Evolutionary conservation across 2,797 vertebrate genomes (phyloP), one percentile per base, ranked within the genome.

Genomic region (Paratrypauchen microcephalus): DNA sequence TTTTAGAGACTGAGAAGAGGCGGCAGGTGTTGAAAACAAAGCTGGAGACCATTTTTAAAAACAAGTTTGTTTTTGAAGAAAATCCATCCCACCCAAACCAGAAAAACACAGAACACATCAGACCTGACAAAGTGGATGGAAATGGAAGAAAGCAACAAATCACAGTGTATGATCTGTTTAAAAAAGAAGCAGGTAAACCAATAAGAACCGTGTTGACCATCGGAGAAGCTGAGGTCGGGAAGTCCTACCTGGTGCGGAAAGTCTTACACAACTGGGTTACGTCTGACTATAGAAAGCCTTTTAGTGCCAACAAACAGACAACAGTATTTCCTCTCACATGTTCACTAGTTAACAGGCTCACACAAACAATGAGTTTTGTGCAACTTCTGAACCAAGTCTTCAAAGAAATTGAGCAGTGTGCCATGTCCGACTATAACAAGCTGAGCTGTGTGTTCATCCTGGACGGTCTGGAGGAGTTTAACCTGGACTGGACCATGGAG

Each of bases 101-200:
- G 23, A 47, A 7, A 66, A 63, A 9, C 54, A 82, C 69, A 26
- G 78, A 88, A 39, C 86, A 84, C 41, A 64, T 87, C 26, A 66
- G 28, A 77, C 16, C 48, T 30, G 2, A 54, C 1, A 4, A 13
- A 19, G 24, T 0, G 45, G 13, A 73, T 4, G 23, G 0, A 32
- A 59, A 19, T 0, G n/a, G 50, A 12, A 36, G 39, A 47, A 36
- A 65, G 13, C 58, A 56, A 39, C 55, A 36, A 1, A 1, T 5
- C 0, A 0, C 47, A 24, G 1, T 39, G 4, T 64, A 60, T 56
- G 75, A 80, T 0, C 75, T 88, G 19, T 83, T 86, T 26, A 39
- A 78, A 66, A 7, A 65, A 1, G 1, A 0, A 23, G 11, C 30
- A 2, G 12, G 0, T 39, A 11, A 5, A 1, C 0, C 4, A 19